Evolutionary conservation across 2,797 vertebrate species (phyloP).

Genomic region (Nothura maculosa): DNA sequence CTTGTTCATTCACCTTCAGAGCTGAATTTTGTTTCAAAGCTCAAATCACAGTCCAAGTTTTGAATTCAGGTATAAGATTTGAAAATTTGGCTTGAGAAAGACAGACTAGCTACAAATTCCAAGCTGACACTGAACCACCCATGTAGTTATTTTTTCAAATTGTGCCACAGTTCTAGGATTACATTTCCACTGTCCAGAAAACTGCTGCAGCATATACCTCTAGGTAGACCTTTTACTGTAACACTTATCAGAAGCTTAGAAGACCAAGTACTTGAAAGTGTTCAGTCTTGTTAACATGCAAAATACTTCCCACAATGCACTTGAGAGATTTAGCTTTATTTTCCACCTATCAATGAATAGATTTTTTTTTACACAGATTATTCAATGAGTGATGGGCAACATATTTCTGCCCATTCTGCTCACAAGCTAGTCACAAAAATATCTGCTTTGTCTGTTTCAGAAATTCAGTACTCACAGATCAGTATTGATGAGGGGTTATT

Average conservation of each 20-base stretch:
- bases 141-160: background rate
- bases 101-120: background rate
- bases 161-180: background rate
- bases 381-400: slow-evolving; percentile 34
- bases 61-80: background rate
- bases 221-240: background rate
- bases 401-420: background rate
- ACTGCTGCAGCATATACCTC: background rate
- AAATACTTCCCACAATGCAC: background rate
- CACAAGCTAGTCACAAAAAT: slow-evolving; percentile 12
- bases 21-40: background rate
- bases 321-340: background rate
- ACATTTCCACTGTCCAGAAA: background rate
- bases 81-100: background rate
- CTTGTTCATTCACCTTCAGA: no score
- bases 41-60: background rate
- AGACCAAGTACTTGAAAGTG: background rate
- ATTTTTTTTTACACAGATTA: slow-evolving; percentile 19
- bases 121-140: background rate
- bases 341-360: slow-evolving; percentile 6
- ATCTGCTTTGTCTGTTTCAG: background rate
- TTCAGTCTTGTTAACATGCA: background rate
- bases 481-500: background rate
- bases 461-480: background rate
- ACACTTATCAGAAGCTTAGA: background rate